These are phyloP conservation scores for Leptinotarsa rubiginosa DNA, from an alignment of 2,888 invertebrate species.

Conservation along the genomic window DNA sequence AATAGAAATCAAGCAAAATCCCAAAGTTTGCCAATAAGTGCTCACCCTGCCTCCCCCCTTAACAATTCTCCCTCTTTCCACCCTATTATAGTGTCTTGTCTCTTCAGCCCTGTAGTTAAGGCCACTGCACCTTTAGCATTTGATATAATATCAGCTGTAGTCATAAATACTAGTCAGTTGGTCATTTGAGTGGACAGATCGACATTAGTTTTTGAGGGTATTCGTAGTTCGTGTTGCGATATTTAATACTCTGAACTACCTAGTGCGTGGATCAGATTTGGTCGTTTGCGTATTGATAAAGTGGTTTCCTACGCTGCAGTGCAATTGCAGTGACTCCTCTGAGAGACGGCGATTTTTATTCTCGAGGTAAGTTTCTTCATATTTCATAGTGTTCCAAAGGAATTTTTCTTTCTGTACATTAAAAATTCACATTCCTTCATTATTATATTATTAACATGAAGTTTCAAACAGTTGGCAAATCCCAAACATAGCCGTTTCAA, in stretches of 20 bases:
- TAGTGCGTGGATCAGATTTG: not conserved
- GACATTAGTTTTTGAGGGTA: constrained; percentile 21
- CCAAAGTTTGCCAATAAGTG: constrained; percentile 45
- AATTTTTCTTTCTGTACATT: not conserved
- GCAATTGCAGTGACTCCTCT: too few relatives aligned
- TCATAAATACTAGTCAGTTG: constrained; percentile 38
- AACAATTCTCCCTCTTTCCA: constrained; percentile 6
- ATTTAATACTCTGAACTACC: not conserved
- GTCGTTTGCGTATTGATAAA: constrained; percentile 8
- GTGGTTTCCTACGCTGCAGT: not conserved
- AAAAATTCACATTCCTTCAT: too few relatives aligned
- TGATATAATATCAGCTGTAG: constrained; percentile 31
- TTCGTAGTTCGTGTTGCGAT: constrained; percentile 3
- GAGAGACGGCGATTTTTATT: too few relatives aligned
- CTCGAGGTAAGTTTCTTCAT: too few relatives aligned
- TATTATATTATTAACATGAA: too few relatives aligned
- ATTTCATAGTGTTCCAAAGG: not conserved
- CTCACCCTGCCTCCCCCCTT: constrained; percentile 34
- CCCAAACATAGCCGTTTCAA: too few relatives aligned
- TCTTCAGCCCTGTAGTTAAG: constrained; percentile 26
- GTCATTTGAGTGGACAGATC: constrained; percentile 28
- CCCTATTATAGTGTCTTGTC: constrained; percentile 4
- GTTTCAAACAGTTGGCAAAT: too few relatives aligned
- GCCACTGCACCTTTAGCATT: constrained; percentile 13
- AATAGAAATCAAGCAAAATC: constrained; percentile 26